A percentile compares a stretch with the other conserved stretches of the same genome.
Conservation (phyloP, 37 sponge, comb jelly and placozoan genomes). For the Theonella swinhoei region DNA sequence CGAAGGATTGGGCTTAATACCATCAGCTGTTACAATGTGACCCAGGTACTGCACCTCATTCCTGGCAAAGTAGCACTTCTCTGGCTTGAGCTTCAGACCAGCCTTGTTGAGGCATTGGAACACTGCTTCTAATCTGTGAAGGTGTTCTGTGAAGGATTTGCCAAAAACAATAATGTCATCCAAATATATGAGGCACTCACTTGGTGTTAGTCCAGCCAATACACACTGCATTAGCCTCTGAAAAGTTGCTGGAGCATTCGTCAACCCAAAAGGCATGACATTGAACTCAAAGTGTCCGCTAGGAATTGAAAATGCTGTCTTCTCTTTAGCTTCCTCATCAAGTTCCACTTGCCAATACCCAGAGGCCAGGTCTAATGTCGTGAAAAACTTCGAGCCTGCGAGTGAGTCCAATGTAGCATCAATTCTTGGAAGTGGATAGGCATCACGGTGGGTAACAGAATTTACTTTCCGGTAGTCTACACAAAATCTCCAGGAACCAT, state of each 20-base stretch:
- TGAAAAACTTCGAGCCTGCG: constrained; percentile 7
- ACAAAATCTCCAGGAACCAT: constrained; percentile 25
- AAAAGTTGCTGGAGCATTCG: constrained; percentile 44
- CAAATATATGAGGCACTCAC: constrained; percentile 26
- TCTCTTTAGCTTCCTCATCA: constrained; percentile 18
- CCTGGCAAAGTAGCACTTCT: constrained; percentile 38
- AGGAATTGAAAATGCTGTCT: constrained; percentile 27
- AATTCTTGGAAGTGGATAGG: constrained; percentile 39
- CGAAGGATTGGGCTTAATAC: constrained; percentile 21
- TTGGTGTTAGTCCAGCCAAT: constrained; percentile 17
- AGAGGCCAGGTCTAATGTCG: constrained; percentile 30
- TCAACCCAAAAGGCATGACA: constrained; percentile 33
- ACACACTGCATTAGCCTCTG: constrained; percentile 33
- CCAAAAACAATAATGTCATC: constrained; percentile 40
- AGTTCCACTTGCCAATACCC: constrained; percentile 41
- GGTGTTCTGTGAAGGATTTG: constrained; percentile 12
- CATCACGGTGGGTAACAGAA: constrained; percentile 15
- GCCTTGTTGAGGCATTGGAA: constrained; percentile 10
- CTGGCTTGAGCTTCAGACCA: constrained; percentile 26
- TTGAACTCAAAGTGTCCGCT: constrained; percentile 42
- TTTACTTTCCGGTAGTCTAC: constrained; percentile 26
- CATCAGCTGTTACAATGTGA: constrained; percentile 39
- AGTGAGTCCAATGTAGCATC: constrained; percentile 26
- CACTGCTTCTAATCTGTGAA: constrained; percentile 7
- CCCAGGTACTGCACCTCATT: constrained; percentile 39